Base-by-base conservation (phyloP, 2,888 invertebrate genomes). In the Agrenia bidenticulata region DNA sequence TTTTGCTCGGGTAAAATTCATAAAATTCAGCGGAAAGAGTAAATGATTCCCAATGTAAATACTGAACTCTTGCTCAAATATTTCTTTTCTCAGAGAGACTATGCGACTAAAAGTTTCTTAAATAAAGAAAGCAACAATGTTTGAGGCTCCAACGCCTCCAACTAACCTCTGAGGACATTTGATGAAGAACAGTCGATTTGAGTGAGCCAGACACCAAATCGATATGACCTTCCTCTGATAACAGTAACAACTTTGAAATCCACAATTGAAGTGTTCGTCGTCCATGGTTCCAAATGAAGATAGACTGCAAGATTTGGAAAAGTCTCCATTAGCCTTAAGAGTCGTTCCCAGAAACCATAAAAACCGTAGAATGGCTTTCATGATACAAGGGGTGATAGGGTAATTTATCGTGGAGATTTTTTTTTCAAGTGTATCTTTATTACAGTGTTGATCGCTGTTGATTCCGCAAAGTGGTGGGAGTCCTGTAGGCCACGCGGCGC, bases 181-280 rank as follows among this genome's bases (percentile, higher is more conserved):
- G 67, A 66, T 24, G 69, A 64, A 0, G 73, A 68, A 50, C 77
- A 77, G 24, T 77, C 76, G 32, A 77, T 75, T 59, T 77, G 77
- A 15, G 74, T 74, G 4, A 77, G 53, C 73, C 77, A 75, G 15
- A 77, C 63, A 13, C 75, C 76, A 61, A 76, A 77, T 7, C 76
- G 70, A 53, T 75, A 77, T 1, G 74, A 69, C 60, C 73, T 70
- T 42, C 75, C 73, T 23, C 66, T 51, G 11, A 69, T 63, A 15
- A 71, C 65, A 0, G 77, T 77, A 1, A 69, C 65, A 13, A 77
- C 62, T 56, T 72, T 72, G 53, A 77, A 77, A 54, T 77, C 77
- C 2, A 77, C 66, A 15, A 72, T 55, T 1, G 75, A 60, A 2
- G 66, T 50, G 60, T 73, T 76, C 1, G 62, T 60, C 2, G 62